phyloP scores from a whole-genome alignment of 2,888 invertebrate genomes.

The Agrilus biguttatus region DNA sequence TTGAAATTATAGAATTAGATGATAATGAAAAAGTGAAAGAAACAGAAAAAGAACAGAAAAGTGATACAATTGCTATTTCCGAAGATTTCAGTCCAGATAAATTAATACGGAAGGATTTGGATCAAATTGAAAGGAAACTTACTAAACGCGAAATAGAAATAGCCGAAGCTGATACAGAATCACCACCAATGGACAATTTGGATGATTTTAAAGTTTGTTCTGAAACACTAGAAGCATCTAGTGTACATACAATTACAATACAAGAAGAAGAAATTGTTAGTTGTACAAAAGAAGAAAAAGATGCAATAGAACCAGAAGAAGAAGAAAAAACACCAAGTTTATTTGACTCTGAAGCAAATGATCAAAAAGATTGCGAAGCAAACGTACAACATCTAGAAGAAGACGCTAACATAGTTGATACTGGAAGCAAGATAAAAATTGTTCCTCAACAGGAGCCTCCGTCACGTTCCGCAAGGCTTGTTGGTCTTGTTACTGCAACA shows the following conservation, averaged over 20 bases:
- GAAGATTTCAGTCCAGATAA: constrained; percentile 6
- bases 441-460: too few relatives aligned
- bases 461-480: too few relatives aligned
- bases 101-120: constrained; percentile 6
- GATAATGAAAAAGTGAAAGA: too few relatives aligned
- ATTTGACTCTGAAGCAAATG: constrained; percentile 5
- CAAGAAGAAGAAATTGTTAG: background rate
- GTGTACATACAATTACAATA: background rate
- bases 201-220: background rate
- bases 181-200: constrained; percentile 6
- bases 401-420: background rate
- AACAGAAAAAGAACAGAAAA: background rate
- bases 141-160: constrained; percentile 19
- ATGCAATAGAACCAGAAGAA: constrained; percentile 4
- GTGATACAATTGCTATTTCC: constrained; percentile 6
- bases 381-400: background rate
- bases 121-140: constrained; percentile 13
- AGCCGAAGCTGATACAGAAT: constrained; percentile 19
- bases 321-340: constrained; percentile 2
- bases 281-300: constrained; percentile 28
- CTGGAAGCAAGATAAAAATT: too few relatives aligned
- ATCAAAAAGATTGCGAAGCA: background rate
- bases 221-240: background rate
- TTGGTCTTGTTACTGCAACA: too few relatives aligned
- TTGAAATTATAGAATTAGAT: too few relatives aligned